Evolutionary conservation across 2,113 vertebrate species (phyloP).

Genomic region (Caretta caretta): DNA sequence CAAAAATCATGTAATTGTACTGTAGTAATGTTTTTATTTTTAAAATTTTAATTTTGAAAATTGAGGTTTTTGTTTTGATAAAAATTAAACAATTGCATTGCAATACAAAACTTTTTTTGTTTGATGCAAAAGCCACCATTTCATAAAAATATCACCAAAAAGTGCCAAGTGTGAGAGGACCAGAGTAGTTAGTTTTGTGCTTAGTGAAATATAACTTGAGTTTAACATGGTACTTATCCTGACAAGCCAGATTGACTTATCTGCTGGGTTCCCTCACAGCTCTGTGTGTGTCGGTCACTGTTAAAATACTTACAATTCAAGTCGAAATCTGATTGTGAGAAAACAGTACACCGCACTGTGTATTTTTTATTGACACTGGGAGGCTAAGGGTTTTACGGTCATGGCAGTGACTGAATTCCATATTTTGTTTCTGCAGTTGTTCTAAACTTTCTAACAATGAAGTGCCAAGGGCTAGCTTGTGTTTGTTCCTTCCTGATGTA

Average conservation of each 20-base stretch:
- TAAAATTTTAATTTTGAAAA: not conserved
- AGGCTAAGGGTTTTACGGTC: rapidly evolving
- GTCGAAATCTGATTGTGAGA: not conserved
- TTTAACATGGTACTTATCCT: not conserved
- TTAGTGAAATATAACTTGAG: not conserved
- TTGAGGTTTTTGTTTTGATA: not conserved
- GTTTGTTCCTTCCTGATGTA: not conserved
- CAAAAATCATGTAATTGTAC: not conserved
- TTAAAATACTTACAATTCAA: not conserved
- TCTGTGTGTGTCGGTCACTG: rapidly evolving
- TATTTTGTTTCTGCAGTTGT: not conserved
- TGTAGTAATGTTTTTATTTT: not conserved
- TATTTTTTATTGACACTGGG: rapidly evolving
- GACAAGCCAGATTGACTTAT: not conserved
- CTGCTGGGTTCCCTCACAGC: not conserved
- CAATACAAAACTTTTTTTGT: slow-evolving; percentile 42
- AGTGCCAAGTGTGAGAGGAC: slow-evolving; percentile 8
- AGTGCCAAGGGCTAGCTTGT: not conserved
- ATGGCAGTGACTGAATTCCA: rapidly evolving
- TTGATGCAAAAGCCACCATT: slow-evolving; percentile 3
- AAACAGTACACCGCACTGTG: rapidly evolving
- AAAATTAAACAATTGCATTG: slow-evolving; percentile 42
- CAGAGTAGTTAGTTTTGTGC: slow-evolving; percentile 30
- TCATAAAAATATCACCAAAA: not conserved
- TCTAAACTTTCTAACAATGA: not conserved